A percentile compares a stretch with the other conserved stretches of the same genome.
These are phyloP conservation scores for Malacoraja senta DNA, from an alignment of 2,797 vertebrate genomes.

Conservation along the genomic window DNA sequence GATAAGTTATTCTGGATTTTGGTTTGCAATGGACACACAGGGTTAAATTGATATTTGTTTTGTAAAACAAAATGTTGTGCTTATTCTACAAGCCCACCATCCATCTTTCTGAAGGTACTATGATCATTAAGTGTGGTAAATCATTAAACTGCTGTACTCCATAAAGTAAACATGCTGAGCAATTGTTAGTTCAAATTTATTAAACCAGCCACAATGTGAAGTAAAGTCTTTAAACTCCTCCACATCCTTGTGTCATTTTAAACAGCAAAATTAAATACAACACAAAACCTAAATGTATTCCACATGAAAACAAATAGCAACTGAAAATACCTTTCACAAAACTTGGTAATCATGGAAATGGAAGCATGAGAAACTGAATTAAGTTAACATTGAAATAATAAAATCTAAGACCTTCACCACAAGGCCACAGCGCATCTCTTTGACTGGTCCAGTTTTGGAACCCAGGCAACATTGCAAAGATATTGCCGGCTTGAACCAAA, in stretches of 20 bases:
- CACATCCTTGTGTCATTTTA: not conserved
- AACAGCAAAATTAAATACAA: not conserved
- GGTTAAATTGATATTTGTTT: not conserved
- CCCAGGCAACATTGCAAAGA: not conserved
- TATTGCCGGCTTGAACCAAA: not conserved
- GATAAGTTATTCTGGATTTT: not conserved
- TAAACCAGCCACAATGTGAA: not conserved
- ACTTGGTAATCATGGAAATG: not conserved
- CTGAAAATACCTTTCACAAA: not conserved
- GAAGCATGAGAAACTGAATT: not conserved
- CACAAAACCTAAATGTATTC: not conserved
- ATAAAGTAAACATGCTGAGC: not conserved
- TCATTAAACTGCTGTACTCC: conserved; percentile 9
- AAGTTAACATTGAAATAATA: not conserved
- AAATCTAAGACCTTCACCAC: not conserved
- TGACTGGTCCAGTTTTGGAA: not conserved
- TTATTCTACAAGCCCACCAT: not conserved
- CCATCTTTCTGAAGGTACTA: not conserved
- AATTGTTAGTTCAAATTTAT: not conserved
- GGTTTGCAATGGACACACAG: no score
- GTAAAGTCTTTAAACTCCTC: not conserved
- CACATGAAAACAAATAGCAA: not conserved
- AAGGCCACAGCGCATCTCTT: not conserved
- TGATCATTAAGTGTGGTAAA: not conserved
- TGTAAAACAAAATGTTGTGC: not conserved